These are phyloP conservation scores for Bovichtus variegatus DNA, from an alignment of 2,797 vertebrate species.

Conservation along the genomic window DNA sequence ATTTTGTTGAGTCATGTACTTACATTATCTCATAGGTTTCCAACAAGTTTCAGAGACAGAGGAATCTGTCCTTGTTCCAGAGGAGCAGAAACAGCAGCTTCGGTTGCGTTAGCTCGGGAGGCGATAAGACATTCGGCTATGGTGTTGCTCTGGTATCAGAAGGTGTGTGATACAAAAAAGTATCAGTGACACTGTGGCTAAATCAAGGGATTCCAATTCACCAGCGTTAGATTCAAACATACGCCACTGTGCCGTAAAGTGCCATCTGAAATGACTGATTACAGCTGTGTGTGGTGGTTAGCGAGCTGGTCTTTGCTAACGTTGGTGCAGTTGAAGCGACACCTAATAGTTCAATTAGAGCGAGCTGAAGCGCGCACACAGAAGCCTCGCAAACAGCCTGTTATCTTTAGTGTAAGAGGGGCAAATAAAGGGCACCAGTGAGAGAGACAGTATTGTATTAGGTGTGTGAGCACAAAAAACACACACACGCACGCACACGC, in stretches of 20 bases:
- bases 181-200: neutral
- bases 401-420: constrained; percentile 24
- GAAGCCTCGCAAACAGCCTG: constrained; percentile 6
- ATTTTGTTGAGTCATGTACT: no score
- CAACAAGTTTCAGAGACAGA: no score
- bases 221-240: neutral
- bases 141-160: no score
- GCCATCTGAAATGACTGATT: neutral
- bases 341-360: neutral
- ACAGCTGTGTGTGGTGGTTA: neutral
- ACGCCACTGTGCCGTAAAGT: neutral
- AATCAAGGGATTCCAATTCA: no score
- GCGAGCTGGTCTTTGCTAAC: constrained; percentile 2
- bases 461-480: constrained; percentile 16
- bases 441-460: constrained; percentile 5
- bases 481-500: neutral
- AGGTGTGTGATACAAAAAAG: neutral
- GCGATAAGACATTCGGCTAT: no score
- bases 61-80: no score
- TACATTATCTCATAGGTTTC: no score
- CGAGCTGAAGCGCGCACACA: neutral
- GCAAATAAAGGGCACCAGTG: constrained; percentile 20
- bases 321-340: neutral
- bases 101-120: no score
- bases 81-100: no score